phyloP scores from a whole-genome alignment of 2,888 invertebrate genomes.

The Pocota personata region DNA sequence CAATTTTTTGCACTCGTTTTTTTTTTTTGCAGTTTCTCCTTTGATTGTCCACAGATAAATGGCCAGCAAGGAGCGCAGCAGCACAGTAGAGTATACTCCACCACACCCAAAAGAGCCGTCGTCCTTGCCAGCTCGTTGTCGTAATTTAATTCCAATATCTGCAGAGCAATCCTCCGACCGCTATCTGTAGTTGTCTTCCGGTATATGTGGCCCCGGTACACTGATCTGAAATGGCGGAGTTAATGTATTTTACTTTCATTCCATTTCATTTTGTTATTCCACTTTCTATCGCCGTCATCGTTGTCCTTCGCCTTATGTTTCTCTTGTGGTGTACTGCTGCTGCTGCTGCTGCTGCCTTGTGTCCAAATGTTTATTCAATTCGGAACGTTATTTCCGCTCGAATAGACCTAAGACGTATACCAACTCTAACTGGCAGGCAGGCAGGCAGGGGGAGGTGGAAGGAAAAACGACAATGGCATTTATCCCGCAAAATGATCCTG shows the following conservation, averaged over 20 bases:
- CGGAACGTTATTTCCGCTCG: slow-evolving; percentile 56
- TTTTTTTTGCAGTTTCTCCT: slow-evolving; percentile 18
- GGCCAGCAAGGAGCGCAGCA: slow-evolving; percentile 49
- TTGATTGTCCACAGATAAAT: slow-evolving; percentile 66
- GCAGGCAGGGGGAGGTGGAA: not conserved
- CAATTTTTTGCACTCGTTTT: not conserved
- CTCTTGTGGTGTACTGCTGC: slow-evolving; percentile 35
- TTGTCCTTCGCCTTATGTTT: slow-evolving; percentile 54
- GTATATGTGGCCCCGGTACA: not conserved
- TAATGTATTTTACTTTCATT: slow-evolving; percentile 71
- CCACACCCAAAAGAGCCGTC: not conserved
- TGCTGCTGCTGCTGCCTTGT: slow-evolving; percentile 51
- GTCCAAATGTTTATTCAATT: slow-evolving; percentile 70
- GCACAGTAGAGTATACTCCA: not conserved
- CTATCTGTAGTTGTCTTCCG: slow-evolving; percentile 5
- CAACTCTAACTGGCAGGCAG: not conserved
- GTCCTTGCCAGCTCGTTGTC: slow-evolving; percentile 62
- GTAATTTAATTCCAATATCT: slow-evolving; percentile 72
- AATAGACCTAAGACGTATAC: slow-evolving; percentile 36
- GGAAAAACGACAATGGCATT: slow-evolving; percentile 16
- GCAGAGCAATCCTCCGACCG: slow-evolving; percentile 41
- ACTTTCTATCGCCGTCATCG: slow-evolving; percentile 21
- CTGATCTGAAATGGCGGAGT: slow-evolving; percentile 59
- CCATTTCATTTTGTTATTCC: slow-evolving; percentile 64
- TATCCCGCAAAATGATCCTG: slow-evolving; percentile 43